Evolutionary conservation across 2,113 vertebrate genomes (phyloP).

Genomic region (Rhinichthys klamathensis): DNA sequence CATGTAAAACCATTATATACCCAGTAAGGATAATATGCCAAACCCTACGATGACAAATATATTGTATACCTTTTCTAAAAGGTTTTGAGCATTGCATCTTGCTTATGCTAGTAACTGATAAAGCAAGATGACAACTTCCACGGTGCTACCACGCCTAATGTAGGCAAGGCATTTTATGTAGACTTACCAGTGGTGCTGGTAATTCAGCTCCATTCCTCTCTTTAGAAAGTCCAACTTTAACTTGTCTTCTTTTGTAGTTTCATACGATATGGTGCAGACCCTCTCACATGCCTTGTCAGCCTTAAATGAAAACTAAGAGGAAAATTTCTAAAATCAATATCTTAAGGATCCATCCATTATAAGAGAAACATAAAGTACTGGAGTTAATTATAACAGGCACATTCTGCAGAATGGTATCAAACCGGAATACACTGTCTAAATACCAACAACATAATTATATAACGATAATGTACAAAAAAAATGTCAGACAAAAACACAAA

Average conservation of each 20-base stretch:
- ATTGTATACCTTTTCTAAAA: background rate
- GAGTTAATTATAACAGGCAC: background rate
- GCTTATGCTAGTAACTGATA: background rate
- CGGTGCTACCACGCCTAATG: background rate
- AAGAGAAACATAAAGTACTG: background rate
- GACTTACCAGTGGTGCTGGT: slow-evolving; percentile 81
- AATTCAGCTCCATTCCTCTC: slow-evolving; percentile 81
- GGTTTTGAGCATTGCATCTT: background rate
- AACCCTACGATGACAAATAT: background rate
- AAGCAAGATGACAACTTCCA: background rate
- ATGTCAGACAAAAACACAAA: background rate
- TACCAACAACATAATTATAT: background rate
- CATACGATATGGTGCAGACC: slow-evolving; percentile 72
- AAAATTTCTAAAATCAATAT: background rate
- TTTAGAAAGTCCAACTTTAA: slow-evolving; percentile 76
- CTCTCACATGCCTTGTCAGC: slow-evolving; percentile 59
- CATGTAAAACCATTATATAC: background rate
- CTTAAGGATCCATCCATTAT: background rate
- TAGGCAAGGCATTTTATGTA: too few relatives aligned
- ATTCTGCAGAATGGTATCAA: background rate
- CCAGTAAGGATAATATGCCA: background rate
- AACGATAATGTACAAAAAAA: background rate
- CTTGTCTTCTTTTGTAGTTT: slow-evolving; percentile 54
- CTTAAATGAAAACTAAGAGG: slow-evolving; percentile 72
- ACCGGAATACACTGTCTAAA: background rate